Percentiles rank a stretch among this genome's conserved stretches.
phyloP scores from a whole-genome alignment of 30 jellyfish, hydroid and myxozoan species.

The Hydractinia symbiolongicarpus region DNA sequence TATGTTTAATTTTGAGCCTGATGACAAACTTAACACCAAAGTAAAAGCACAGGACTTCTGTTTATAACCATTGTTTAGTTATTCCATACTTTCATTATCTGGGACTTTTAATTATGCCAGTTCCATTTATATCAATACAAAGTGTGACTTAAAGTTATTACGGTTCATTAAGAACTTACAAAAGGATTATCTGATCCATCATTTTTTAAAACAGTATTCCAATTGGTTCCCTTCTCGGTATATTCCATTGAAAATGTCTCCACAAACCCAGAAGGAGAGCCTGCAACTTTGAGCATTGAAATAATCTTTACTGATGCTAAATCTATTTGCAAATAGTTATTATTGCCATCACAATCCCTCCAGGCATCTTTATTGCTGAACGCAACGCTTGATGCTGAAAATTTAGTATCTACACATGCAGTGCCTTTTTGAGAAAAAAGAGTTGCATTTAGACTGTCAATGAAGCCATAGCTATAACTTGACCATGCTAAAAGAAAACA shows the following conservation, averaged over 20 bases:
- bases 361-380: not conserved
- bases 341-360: constrained; percentile 5
- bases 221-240: not conserved
- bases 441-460: not conserved
- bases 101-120: too few species aligned
- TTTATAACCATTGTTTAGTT: too few species aligned
- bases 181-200: not conserved
- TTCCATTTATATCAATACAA: too few species aligned
- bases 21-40: too few species aligned
- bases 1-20: too few species aligned
- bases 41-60: too few species aligned
- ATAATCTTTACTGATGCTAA: not conserved
- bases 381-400: not conserved
- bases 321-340: not conserved
- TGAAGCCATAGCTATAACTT: not conserved
- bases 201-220: not conserved
- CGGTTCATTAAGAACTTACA: too few species aligned
- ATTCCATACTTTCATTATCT: too few species aligned
- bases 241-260: not conserved
- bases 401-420: not conserved
- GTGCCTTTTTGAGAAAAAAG: constrained; percentile 1
- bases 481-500: not conserved
- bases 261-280: not conserved
- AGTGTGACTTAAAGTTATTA: too few species aligned
- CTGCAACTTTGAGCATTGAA: not conserved